Base-by-base conservation (phyloP, 2,113 vertebrate genomes). In the Lichenostomus cassidix region DNA sequence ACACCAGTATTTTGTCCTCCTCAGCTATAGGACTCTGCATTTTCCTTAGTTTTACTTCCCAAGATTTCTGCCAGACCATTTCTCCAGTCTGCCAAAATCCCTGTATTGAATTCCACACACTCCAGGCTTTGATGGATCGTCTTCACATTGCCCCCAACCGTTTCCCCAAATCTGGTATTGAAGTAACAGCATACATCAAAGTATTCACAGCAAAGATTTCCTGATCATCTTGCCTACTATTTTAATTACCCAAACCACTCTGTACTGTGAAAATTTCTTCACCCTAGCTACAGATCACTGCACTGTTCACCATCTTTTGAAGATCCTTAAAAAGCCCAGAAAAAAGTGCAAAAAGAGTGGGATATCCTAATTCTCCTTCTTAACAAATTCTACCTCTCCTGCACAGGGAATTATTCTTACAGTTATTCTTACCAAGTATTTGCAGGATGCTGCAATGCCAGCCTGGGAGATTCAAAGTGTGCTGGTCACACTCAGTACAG, bases 401-500 rank as follows among this genome's bases (percentile, higher is more conserved):
- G 7, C 37, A 58, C 19, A 44, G 8, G 35, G 20, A 91, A 23
- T 76, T 79, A 64, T 20, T 83, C 28, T 53, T 44, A 35, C 11
- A 67, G 6, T 18, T 69, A 49, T 20, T 86, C 22, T 37, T 65
- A 37, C 2, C 16, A 28, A 80, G 56, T 27, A 46, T 46, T 46
- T 46, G 44, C 41, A 46, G 41, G 21, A 28, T 31, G 41, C 52
- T 50, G 49, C 11, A 0, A 37, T 29, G 46, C 17, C 33, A 37
- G n/a, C n/a, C 11, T 62, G 37, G 20, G n/a, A 53, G 52, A 63
- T 37, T 20, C 3, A 13, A n/a, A 67, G 39, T 6, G 5, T 59
- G 20, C 11, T 3, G 1, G 25, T 28, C 84, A 59, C 10, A 2
- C 3, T 2, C 1, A 27, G 22, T 5, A 12, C 5, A 33, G 28